Percentiles rank a stretch among this genome's conserved stretches.
Evolutionary conservation across 2,888 invertebrate species (phyloP).

Genomic region (Chrysolina oricalcia): DNA sequence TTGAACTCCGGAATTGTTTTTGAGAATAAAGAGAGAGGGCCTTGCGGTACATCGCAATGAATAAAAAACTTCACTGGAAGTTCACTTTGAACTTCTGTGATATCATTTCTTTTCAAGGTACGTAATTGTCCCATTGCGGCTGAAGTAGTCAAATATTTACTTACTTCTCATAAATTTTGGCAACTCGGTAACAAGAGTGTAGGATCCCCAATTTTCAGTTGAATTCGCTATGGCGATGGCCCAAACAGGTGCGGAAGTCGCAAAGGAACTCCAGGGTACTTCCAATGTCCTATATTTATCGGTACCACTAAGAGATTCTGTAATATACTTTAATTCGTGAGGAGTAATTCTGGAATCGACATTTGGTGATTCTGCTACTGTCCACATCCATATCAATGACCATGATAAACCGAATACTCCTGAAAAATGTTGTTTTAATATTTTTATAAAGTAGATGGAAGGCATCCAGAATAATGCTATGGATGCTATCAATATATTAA

Average conservation of each 20-base stretch:
- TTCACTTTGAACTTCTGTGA: background rate
- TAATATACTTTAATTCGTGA: conserved; percentile 83
- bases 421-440: conserved; percentile 57
- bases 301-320: conserved; percentile 71
- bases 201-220: conserved; percentile 93
- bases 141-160: conserved; percentile 11
- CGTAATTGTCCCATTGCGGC: too few relatives aligned
- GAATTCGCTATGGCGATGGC: conserved; percentile 89
- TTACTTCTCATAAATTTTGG: conserved; percentile 51
- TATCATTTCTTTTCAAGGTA: too few relatives aligned
- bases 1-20: too few relatives aligned
- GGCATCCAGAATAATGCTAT: too few relatives aligned
- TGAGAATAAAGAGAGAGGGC: too few relatives aligned
- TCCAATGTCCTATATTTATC: conserved; percentile 73
- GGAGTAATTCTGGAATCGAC: conserved; percentile 82
- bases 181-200: conserved; percentile 76
- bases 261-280: conserved; percentile 85
- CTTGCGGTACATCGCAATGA: too few relatives aligned
- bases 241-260: conserved; percentile 86
- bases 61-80: background rate
- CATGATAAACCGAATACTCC: conserved; percentile 81
- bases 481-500: too few relatives aligned
- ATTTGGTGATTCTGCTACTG: conserved; percentile 84
- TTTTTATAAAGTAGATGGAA: too few relatives aligned
- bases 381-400: conserved; percentile 82